These are phyloP conservation scores for Trichogramma dendrolimi DNA, from an alignment of 2,888 invertebrate species.

Conservation along the genomic window DNA sequence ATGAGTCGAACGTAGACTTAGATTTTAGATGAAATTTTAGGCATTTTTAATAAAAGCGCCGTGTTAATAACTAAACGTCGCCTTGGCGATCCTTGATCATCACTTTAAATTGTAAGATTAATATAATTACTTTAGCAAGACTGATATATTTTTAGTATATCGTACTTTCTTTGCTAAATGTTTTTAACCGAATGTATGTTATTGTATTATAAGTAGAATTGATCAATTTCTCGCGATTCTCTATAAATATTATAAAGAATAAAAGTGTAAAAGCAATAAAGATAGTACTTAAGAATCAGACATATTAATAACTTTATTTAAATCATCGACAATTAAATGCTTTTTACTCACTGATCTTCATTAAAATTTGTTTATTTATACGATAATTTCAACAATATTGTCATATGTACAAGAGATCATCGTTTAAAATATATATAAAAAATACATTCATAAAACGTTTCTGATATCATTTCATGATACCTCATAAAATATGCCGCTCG, in stretches of 20 bases:
- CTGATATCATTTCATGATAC: no score
- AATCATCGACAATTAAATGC: neutral
- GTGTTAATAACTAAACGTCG: no score
- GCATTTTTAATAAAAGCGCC: conserved; percentile 16
- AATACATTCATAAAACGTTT: no score
- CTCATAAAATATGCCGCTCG: no score
- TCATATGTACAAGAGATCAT: no score
- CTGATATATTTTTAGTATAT: conserved; percentile 22
- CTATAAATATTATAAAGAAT: conserved; percentile 20
- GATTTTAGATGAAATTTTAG: conserved; percentile 26
- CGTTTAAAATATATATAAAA: no score
- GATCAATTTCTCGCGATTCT: conserved; percentile 25
- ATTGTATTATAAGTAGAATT: conserved; percentile 17
- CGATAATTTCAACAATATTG: neutral
- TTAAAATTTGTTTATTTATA: conserved; percentile 17
- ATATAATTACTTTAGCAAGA: conserved; percentile 23
- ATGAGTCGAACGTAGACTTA: conserved; percentile 22
- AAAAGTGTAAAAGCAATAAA: conserved; percentile 29
- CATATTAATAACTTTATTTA: conserved; percentile 8
- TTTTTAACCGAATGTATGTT: conserved; percentile 21
- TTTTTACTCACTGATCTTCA: conserved; percentile 17
- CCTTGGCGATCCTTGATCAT: no score
- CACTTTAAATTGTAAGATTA: no score
- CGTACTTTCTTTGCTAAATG: conserved; percentile 20
- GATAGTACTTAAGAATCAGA: conserved; percentile 19